These are phyloP conservation scores for Macrotis lagotis DNA, from an alignment of 2,113 vertebrate genomes.

Conservation along the genomic window DNA sequence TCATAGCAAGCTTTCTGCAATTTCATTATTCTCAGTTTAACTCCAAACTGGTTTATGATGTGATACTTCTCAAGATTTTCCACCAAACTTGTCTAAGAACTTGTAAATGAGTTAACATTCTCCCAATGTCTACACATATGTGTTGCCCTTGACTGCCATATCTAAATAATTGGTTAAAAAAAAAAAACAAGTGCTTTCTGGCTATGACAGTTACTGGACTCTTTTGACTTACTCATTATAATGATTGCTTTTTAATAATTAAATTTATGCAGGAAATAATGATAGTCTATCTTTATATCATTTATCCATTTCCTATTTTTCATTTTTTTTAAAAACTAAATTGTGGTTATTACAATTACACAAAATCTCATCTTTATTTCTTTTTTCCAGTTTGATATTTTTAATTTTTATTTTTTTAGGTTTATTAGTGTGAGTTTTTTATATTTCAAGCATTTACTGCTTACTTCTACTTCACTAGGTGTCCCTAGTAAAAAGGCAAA, in stretches of 20 bases:
- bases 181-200: neutral
- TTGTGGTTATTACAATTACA: neutral
- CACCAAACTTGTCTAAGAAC: neutral
- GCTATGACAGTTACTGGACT: neutral
- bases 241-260: neutral
- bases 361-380: neutral
- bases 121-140: neutral
- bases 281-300: neutral
- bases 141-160: neutral
- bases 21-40: neutral
- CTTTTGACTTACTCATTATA: neutral
- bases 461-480: neutral
- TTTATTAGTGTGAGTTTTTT: neutral
- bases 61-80: neutral
- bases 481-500: neutral
- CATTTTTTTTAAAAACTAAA: neutral
- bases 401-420: neutral
- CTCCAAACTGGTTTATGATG: neutral
- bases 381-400: neutral
- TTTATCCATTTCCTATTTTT: neutral
- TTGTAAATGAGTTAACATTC: neutral
- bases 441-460: neutral
- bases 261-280: neutral
- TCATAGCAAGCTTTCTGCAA: neutral
- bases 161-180: neutral